Evolutionary conservation across 2,113 vertebrate species (phyloP), one percentile per base, ranked within the genome.

Genomic region (Casuarius casuarius): DNA sequence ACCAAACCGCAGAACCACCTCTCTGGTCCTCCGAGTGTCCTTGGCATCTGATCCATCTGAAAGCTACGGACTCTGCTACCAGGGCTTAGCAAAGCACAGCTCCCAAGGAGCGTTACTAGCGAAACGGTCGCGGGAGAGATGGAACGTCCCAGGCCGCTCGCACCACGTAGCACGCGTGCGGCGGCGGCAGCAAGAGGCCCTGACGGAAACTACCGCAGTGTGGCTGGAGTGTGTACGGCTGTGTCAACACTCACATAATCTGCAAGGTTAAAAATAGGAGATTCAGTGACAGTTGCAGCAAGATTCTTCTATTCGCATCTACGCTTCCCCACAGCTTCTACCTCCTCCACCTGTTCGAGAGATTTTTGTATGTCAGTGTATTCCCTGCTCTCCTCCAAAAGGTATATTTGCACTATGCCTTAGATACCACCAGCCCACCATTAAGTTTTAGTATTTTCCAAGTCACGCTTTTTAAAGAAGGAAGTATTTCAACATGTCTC

Each of bases 331-430:
- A 31, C n/a, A 71, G 80, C 61, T 58, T 40, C 63, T 6, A 70
- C 63, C 94, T 82, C 51, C 72, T 70, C 91, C 63, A 70, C 62
- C 89, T 87, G 70, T 52, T 90, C 67, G 40, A 20, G 40, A 74
- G 73, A 46, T 14, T 67, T 51, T 9, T 83, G 4, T 40, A 5
- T 9, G 40, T 61, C 86, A 80, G 22, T 6, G 19, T 10, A 33
- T n/a, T 46, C 71, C 42, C 33, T 28, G 42, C 28, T 61, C 59
- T 56, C 42, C 52, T 51, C 26, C 46, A 54, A 46, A 82, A 94
- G 38, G 42, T 44, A 33, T n/a, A 25, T 20, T 28, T 35, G 33
- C 48, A 46, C 9, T 56, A 56, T 49, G 44, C 38, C 11, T 54
- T 42, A 80, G 48, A 33, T 25, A 66, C 29, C 77, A 80, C 8